Base-by-base conservation (phyloP, 2,888 invertebrate species). In the Phortica magna region DNA sequence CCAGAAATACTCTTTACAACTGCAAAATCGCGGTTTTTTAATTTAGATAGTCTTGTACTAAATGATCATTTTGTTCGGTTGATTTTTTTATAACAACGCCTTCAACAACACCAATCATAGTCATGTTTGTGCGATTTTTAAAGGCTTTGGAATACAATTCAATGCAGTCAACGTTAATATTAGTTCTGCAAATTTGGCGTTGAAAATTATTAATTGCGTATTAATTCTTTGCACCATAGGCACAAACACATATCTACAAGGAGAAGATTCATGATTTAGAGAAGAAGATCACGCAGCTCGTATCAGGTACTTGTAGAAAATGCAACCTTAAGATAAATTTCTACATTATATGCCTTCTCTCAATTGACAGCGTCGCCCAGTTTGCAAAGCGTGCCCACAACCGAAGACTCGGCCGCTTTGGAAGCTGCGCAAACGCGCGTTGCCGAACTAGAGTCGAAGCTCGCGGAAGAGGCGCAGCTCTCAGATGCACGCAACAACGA, bases 191-290 rank as follows among this genome's bases (percentile, higher is more conserved):
- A 12, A 48, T 14, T 9, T 48, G 48, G n/a, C n/a, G n/a, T n/a
- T n/a, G n/a, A n/a, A n/a, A n/a, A n/a, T 48, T 6, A 17, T 61
- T 12, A 22, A 61, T 61, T 61, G 22, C 1, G 10, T 22, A 7
- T 22, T 61, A 17, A 10, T 22, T 74, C 81, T 76, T 74, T 59
- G 17, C 17, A 22, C 43, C 41, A 19, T 80, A 92, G 92, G 91
- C 89, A 7, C 91, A 92, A 81, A 89, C 90, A 3, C 90, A 91
- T 81, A 91, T 90, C 9, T 91, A 91, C 79, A 91, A 88, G 80
- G 91, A 92, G 78, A 91, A 89, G 82, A 91, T 92, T 31, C 82
- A 88, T 48, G 89, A 88, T 78, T 81, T 92, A 78, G 92, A 92
- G 77, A 83, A 89, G 75, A 89, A 88, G 80, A 82, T 91, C 19